These are phyloP conservation scores for Drosophila ogumai DNA, from an alignment of 1,140 invertebrate genomes.

Conservation along the genomic window DNA sequence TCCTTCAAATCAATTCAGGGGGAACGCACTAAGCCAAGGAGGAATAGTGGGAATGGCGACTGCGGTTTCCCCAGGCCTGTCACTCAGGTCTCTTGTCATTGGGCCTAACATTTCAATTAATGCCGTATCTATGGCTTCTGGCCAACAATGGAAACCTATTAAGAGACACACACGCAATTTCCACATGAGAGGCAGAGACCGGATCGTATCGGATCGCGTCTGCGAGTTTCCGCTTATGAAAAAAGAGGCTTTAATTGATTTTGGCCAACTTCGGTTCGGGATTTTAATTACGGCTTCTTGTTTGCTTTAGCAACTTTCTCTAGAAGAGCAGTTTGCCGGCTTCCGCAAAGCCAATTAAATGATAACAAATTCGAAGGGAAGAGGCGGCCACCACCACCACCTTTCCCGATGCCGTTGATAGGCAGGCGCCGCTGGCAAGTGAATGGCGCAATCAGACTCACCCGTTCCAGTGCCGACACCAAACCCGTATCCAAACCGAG, in stretches of 20 bases:
- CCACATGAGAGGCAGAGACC: slow-evolving; percentile 12
- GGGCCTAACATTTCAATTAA: slow-evolving; percentile 72
- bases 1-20: slow-evolving; percentile 10
- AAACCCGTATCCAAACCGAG: slow-evolving; percentile 8
- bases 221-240: slow-evolving; percentile 55
- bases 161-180: slow-evolving; percentile 46
- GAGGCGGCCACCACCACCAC: slow-evolving; percentile 18
- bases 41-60: slow-evolving; percentile 11
- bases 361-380: slow-evolving; percentile 70
- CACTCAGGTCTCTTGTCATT: slow-evolving; percentile 57
- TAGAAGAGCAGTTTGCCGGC: slow-evolving; percentile 52
- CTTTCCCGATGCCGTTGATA: slow-evolving; percentile 61
- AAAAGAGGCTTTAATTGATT: slow-evolving; percentile 59
- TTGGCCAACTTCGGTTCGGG: slow-evolving; percentile 38
- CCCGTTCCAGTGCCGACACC: slow-evolving; percentile 14
- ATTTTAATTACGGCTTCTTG: slow-evolving; percentile 58
- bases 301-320: slow-evolving; percentile 58
- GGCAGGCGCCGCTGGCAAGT: slow-evolving; percentile 72
- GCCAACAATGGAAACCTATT: slow-evolving; percentile 46
- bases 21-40: slow-evolving; percentile 27
- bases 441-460: slow-evolving; percentile 59
- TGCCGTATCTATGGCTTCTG: slow-evolving; percentile 55
- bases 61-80: slow-evolving; percentile 55
- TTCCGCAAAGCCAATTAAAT: slow-evolving; percentile 76
- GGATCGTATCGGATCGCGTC: slow-evolving; percentile 29